phyloP scores from a whole-genome alignment of 2,888 invertebrate genomes.

The Orthosia cruda region DNA sequence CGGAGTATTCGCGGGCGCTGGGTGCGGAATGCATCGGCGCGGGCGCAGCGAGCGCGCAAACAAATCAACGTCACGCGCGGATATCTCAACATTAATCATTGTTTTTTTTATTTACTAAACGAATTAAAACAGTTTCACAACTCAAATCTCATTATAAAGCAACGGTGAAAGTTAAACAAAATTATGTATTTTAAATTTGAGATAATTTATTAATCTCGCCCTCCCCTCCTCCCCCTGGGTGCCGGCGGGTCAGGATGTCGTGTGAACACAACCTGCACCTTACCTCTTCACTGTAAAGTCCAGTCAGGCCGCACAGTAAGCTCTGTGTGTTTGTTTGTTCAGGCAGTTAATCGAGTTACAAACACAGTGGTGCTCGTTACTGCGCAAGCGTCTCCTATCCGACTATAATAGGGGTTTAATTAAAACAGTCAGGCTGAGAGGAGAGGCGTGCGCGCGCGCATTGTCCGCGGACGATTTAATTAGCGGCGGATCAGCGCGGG shows the following conservation, averaged over 20 bases:
- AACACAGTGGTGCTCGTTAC: conserved; percentile 61
- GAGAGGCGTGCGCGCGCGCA: conserved; percentile 47
- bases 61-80: conserved; percentile 60
- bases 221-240: neutral
- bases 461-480: conserved; percentile 67
- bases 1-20: conserved; percentile 36
- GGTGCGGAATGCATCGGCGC: conserved; percentile 9
- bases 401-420: conserved; percentile 74
- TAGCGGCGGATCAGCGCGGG: conserved; percentile 59
- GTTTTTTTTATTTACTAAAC: conserved; percentile 47
- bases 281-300: neutral
- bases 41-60: conserved; percentile 27
- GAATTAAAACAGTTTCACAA: conserved; percentile 70
- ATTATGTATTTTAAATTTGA: conserved; percentile 65
- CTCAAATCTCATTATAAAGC: conserved; percentile 63
- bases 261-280: conserved; percentile 66
- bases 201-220: conserved; percentile 67
- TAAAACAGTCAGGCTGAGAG: conserved; percentile 66
- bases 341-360: conserved; percentile 71
- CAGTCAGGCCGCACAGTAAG: neutral
- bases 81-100: conserved; percentile 58
- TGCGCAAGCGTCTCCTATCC: conserved; percentile 59
- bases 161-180: conserved; percentile 63
- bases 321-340: conserved; percentile 68
- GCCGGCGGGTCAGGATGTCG: conserved; percentile 69